These are phyloP conservation scores for Bungarus multicinctus DNA, from an alignment of 2,113 vertebrate genomes.

Conservation along the genomic window DNA sequence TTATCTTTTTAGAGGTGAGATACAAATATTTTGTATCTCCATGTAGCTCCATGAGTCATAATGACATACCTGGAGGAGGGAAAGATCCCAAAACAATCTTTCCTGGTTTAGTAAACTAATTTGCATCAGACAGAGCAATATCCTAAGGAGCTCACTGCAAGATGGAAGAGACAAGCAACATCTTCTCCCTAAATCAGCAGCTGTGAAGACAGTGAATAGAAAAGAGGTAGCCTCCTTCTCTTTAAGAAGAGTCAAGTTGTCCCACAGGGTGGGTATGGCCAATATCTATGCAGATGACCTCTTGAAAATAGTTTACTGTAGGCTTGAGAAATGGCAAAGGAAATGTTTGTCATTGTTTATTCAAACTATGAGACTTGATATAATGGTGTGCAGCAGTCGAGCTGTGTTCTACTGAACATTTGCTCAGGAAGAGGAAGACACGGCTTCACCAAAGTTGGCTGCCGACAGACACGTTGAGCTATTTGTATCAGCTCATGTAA, in stretches of 20 bases:
- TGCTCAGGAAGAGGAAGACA: background rate
- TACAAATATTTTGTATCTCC: background rate
- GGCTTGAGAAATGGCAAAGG: background rate
- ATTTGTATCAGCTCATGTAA: background rate
- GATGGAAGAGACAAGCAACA: constrained; percentile 9
- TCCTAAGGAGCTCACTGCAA: constrained; percentile 44
- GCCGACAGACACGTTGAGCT: background rate
- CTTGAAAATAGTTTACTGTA: background rate
- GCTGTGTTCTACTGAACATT: background rate
- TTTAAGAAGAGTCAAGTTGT: background rate
- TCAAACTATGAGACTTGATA: constrained; percentile 14
- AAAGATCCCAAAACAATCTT: background rate
- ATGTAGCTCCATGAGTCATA: background rate
- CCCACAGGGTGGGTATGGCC: background rate
- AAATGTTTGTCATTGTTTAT: background rate
- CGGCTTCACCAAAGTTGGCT: background rate
- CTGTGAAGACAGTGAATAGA: background rate
- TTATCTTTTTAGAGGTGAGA: constrained; percentile 12
- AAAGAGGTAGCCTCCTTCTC: background rate
- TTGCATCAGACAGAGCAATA: background rate
- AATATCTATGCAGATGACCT: background rate
- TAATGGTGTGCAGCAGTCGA: background rate
- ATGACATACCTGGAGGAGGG: background rate
- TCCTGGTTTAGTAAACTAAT: background rate
- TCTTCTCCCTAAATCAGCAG: constrained; percentile 3